A percentile compares a stretch with the other conserved stretches of the same genome.
phyloP scores from a whole-genome alignment of 2,113 vertebrate species.

The Tyrannus savana region DNA sequence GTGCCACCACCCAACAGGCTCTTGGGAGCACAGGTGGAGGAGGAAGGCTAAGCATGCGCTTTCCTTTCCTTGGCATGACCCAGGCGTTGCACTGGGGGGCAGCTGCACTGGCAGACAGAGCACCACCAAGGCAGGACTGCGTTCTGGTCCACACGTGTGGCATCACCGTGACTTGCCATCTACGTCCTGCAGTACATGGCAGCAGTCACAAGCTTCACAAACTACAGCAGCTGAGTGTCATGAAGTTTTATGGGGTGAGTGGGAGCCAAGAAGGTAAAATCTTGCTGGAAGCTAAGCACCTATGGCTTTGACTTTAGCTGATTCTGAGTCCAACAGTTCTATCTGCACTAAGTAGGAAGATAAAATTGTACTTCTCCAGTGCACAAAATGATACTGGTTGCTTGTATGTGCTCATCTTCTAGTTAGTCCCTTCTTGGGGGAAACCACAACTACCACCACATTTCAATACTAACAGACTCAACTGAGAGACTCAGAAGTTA shows the following conservation, averaged over 20 bases:
- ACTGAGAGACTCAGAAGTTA: conserved; percentile 16
- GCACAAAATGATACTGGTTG: neutral
- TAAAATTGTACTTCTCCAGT: conserved; percentile 20
- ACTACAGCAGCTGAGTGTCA: neutral
- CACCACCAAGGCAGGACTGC: neutral
- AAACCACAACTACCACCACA: neutral
- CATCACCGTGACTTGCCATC: neutral
- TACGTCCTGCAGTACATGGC: neutral
- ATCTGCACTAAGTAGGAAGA: conserved; percentile 26
- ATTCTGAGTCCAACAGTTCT: conserved; percentile 22
- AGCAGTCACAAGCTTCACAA: neutral
- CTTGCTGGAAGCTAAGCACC: conserved; percentile 44
- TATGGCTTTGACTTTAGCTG: conserved; percentile 45
- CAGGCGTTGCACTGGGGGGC: neutral
- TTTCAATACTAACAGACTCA: neutral
- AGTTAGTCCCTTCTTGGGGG: conserved; percentile 8
- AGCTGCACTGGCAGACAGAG: neutral
- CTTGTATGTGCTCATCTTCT: conserved; percentile 20
- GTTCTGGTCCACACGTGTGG: neutral
- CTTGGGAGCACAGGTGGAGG: neutral
- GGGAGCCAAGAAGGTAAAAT: neutral
- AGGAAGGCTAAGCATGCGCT: neutral
- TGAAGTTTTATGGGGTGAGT: neutral
- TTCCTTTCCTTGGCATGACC: neutral
- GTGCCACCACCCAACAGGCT: neutral